These are phyloP conservation scores for Eristalis pertinax DNA, from an alignment of 2,888 invertebrate genomes.

Conservation along the genomic window DNA sequence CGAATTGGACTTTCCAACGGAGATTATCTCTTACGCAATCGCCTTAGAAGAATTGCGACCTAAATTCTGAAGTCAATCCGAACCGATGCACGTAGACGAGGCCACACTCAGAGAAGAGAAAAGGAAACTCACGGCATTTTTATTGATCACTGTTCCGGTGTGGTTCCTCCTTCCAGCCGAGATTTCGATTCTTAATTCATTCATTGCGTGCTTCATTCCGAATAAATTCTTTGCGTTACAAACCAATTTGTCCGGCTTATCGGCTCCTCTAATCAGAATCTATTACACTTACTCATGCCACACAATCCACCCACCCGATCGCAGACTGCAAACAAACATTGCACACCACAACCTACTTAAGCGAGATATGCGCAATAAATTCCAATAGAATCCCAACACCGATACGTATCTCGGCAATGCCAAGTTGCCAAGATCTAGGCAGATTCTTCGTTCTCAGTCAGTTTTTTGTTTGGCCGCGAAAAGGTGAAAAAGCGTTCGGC, in stretches of 20 bases:
- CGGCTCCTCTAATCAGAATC: constrained; percentile 29
- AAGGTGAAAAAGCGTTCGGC: constrained; percentile 44
- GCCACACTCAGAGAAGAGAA: too few species aligned
- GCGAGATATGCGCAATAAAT: constrained; percentile 67
- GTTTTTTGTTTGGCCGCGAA: constrained; percentile 16
- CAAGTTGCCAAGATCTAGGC: constrained; percentile 29
- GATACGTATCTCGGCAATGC: constrained; percentile 65
- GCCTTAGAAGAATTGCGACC: too few species aligned
- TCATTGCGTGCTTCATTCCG: not conserved
- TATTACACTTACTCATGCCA: constrained; percentile 18
- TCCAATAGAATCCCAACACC: constrained; percentile 40
- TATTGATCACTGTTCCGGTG: not conserved
- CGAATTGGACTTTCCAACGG: too few species aligned
- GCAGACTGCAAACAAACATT: constrained; percentile 28
- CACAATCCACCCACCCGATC: constrained; percentile 2
- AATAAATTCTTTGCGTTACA: constrained; percentile 13
- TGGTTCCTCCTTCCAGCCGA: not conserved
- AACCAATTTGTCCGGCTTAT: constrained; percentile 44
- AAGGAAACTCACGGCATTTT: not conserved
- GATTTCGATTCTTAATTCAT: not conserved
- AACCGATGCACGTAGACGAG: too few species aligned
- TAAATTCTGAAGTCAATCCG: too few species aligned
- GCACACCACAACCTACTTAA: constrained; percentile 57
- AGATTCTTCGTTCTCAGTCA: not conserved
- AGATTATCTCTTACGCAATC: too few species aligned